Evolutionary conservation across 2,888 invertebrate genomes (phyloP).

Genomic region (Heliconius aoede): DNA sequence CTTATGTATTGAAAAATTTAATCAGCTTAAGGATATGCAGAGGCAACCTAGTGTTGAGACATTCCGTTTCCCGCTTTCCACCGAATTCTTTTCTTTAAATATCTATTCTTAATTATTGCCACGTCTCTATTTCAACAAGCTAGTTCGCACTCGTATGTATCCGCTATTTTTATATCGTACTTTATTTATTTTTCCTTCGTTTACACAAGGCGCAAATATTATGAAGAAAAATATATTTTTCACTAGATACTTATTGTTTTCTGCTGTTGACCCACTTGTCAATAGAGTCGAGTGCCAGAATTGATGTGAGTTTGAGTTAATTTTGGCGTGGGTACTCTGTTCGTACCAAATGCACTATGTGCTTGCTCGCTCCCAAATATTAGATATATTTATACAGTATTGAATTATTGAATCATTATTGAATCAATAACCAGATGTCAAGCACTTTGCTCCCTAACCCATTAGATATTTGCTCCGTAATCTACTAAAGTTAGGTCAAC

Average conservation of each 20-base stretch:
- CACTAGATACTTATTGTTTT: conserved; percentile 27
- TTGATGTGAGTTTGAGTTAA: conserved; percentile 34
- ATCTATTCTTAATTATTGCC: background rate
- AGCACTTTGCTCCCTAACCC: background rate
- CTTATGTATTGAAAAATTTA: too few relatives aligned
- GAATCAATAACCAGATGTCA: background rate
- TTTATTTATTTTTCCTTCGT: background rate
- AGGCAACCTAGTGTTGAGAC: too few relatives aligned
- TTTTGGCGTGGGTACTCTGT: conserved; percentile 33
- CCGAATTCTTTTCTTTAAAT: too few relatives aligned
- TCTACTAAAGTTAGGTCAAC: too few relatives aligned
- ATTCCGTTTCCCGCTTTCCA: too few relatives aligned
- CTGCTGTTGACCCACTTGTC: conserved; percentile 64
- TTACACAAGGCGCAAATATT: background rate
- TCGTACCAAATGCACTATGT: conserved; percentile 14
- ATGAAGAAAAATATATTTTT: conserved; percentile 19
- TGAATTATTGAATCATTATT: background rate
- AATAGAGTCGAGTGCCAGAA: conserved; percentile 61
- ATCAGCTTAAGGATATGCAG: too few relatives aligned
- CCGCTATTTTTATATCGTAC: too few relatives aligned
- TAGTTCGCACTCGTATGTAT: too few relatives aligned
- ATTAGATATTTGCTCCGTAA: too few relatives aligned
- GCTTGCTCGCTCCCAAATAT: background rate
- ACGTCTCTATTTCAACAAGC: background rate
- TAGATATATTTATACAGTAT: background rate